Evolutionary conservation across 2,113 vertebrate genomes (phyloP), one percentile per base, ranked within the genome.

Genomic region (Eira barbara): DNA sequence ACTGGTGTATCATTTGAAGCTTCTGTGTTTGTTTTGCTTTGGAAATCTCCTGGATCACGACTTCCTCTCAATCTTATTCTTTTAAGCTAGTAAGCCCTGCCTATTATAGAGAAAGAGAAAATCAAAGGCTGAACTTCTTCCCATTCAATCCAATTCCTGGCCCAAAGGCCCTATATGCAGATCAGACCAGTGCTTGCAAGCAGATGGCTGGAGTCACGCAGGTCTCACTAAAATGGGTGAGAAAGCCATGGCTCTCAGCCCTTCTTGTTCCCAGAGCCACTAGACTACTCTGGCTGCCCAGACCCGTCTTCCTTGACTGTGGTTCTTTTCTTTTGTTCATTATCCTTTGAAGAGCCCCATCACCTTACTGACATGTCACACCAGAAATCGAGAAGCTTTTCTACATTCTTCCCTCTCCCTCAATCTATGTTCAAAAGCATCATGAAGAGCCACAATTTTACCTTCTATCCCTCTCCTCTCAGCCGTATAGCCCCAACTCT

Each of bases 1-100:
- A 79, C 7, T 42, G 59, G 31, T 25, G 20, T 18, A 57, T 42
- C n/a, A 87, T 29, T 61, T 95, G 45, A 91, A 47, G 80, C 31
- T 67, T 92, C 31, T 5, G 25, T 11, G 80, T 92, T 89, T 69
- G 42, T 86, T 95, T 81, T 96, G 73, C 36, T 96, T 73, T 93
- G 52, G 95, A 87, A 96, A 45, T 95, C 63, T 74, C 55, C 59
- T 4, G 29, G 13, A 85, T 82, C n/a, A 82, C 52, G 25, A 93
- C 20, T 86, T 80, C 12, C 25, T 95, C 15, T 89, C 65, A 55
- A 31, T 83, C 49, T 65, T 74, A 81, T 2, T 93, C 23, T 69
- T 91, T 84, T 81, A 97, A 82, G 21, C 18, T 34, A 94, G 23
- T 63, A 69, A 85, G 27, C 18, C 55, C 45, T 65, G 39, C 23